phyloP scores from a whole-genome alignment of 2,113 vertebrate genomes.

The Austrofundulus limnaeus region DNA sequence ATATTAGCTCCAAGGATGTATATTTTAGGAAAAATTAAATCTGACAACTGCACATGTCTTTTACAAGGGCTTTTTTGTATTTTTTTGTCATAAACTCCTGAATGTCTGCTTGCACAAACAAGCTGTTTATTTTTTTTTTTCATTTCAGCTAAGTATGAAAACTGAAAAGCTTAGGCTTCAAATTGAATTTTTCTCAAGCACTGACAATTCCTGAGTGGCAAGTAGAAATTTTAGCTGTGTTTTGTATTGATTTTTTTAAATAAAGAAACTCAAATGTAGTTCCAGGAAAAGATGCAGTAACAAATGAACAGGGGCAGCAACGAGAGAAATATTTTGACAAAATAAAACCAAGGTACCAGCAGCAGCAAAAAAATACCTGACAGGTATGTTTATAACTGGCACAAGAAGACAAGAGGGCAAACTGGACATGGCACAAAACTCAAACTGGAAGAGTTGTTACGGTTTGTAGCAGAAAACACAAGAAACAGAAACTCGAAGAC shows the following conservation, averaged over 20 bases:
- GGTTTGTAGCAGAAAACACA: too few relatives aligned
- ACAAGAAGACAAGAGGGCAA: too few relatives aligned
- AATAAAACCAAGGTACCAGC: too few relatives aligned
- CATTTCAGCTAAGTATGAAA: conserved; percentile 28
- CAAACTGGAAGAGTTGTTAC: too few relatives aligned
- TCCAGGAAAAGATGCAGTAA: not conserved
- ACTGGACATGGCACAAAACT: too few relatives aligned
- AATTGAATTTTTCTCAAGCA: conserved; percentile 24
- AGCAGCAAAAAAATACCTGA: too few relatives aligned
- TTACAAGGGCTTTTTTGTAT: conserved; percentile 1
- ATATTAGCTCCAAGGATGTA: conserved; percentile 22
- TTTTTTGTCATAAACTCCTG: conserved; percentile 34
- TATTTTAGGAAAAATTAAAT: conserved; percentile 33
- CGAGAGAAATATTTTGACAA: too few relatives aligned
- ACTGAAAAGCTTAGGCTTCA: conserved; percentile 18
- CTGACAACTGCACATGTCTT: conserved; percentile 25
- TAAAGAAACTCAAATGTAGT: not conserved
- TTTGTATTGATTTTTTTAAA: conserved; percentile 18
- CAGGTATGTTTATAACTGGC: too few relatives aligned
- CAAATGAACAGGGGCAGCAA: not conserved
- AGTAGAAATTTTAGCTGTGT: conserved; percentile 1
- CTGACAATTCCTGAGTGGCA: conserved; percentile 18
- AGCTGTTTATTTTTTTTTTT: conserved; percentile 31
- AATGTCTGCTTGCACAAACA: conserved; percentile 31
- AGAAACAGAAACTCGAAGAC: too few relatives aligned